phyloP scores from a whole-genome alignment of 2,888 invertebrate genomes.

The Phragmatobia fuliginosa region DNA sequence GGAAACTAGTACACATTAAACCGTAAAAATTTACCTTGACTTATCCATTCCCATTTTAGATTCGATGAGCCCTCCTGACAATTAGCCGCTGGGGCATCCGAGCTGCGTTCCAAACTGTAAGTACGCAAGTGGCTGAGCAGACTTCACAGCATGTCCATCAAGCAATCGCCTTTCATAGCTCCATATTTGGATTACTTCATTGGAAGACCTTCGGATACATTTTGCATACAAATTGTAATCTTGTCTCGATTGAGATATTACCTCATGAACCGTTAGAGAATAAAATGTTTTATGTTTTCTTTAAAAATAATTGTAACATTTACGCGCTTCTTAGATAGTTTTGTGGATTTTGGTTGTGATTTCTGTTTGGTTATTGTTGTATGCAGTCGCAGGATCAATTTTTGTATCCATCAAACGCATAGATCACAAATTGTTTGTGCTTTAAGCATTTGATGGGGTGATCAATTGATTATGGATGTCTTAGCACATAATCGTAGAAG shows the following conservation, averaged over 20 bases:
- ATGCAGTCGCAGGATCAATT: constrained; percentile 82
- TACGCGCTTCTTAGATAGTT: constrained; percentile 30
- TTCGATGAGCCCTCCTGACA: constrained; percentile 90
- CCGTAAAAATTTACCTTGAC: background rate
- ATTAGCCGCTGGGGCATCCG: constrained; percentile 91
- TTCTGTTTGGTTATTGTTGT: constrained; percentile 76
- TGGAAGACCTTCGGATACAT: constrained; percentile 9
- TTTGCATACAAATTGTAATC: background rate
- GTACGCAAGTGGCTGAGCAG: constrained; percentile 73
- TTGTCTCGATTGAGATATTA: background rate
- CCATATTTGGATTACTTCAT: background rate
- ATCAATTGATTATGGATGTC: constrained; percentile 79
- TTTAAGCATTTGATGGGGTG: constrained; percentile 75
- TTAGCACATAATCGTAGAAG: constrained; percentile 70
- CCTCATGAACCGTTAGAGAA: background rate
- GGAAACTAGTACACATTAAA: too few relatives aligned
- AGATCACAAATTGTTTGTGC: constrained; percentile 47
- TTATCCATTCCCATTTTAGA: constrained; percentile 59
- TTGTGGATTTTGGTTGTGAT: constrained; percentile 59
- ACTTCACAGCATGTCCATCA: constrained; percentile 61
- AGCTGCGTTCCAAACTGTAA: constrained; percentile 91
- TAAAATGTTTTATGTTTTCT: constrained; percentile 3
- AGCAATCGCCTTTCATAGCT: constrained; percentile 25
- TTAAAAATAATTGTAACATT: constrained; percentile 1
- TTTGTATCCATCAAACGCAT: constrained; percentile 76